Evolutionary conservation across 2,888 invertebrate species (phyloP), one percentile per base, ranked within the genome.

Genomic region (Argyra leucocephala): DNA sequence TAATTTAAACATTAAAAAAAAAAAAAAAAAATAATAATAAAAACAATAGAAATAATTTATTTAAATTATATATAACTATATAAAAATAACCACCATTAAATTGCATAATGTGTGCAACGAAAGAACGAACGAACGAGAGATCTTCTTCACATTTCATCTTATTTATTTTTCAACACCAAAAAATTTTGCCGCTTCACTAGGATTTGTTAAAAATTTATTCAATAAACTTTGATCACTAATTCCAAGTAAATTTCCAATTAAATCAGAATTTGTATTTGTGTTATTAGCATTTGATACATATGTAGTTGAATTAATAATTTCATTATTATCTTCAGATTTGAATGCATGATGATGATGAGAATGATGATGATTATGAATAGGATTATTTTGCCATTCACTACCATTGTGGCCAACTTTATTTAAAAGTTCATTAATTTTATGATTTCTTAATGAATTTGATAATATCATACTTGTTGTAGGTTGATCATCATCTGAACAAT

Each of bases 181-280:
- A 69, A 94, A 84, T 76, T 92, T 91, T 1, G 94, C 94, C 24
- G 94, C 94, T 76, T 92, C 92, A 70, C 88, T 87, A 36, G 92
- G 88, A 1, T 89, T 86, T 26, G 91, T 90, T 37, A 95, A 84
- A 69, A 91, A 85, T 78, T 89, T 88, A 74, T 95, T 94, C 65
- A 96, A 88, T 67, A 91, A 86, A 21, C 89, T 88, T 71, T 89
- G 87, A 77, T 93, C 93, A 59, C 90, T 87, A 67, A 96, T 91
- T 0, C 94, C 95, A 22, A 96, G 81, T 1, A 96, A 83, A 78
- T 94, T 93, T 12, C 93, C 93, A 71, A 96, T 93, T 66, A 96
- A 83, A 76, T 93, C 93, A 67, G 85, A 83, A 63, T 84, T 83
- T 61, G 68, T 61, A 1, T 68, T 59, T 21, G 67, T 57, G 23